A percentile compares a stretch with the other conserved stretches of the same genome.
phyloP scores from a whole-genome alignment of 2,113 vertebrate species.

The Paramormyrops kingsleyae region DNA sequence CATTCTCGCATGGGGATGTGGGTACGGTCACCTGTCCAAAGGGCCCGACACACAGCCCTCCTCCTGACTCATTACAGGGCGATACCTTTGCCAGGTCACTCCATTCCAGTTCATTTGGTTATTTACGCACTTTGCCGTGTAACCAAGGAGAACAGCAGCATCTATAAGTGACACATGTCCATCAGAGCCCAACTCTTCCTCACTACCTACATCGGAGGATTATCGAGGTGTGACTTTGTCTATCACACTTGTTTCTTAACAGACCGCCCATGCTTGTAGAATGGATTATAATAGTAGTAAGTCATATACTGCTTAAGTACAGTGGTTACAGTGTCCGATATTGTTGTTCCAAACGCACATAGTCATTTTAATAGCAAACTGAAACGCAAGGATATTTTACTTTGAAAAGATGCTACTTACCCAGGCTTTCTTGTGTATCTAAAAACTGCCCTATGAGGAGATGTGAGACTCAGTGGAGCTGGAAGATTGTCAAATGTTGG shows the following conservation, averaged over 20 bases:
- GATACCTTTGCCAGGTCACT: not conserved
- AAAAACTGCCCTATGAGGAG: not conserved
- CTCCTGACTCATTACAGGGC: not conserved
- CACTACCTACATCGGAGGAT: not conserved
- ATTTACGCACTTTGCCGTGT: not conserved
- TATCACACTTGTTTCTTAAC: not conserved
- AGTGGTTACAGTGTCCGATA: not conserved
- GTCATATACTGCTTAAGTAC: not conserved
- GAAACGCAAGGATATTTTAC: not conserved
- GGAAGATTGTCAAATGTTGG: not conserved
- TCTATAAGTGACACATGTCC: not conserved
- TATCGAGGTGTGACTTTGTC: not conserved
- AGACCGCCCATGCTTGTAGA: not conserved
- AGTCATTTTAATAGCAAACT: not conserved
- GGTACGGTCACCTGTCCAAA: not conserved
- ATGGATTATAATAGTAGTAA: not conserved
- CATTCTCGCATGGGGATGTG: not conserved
- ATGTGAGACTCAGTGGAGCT: not conserved
- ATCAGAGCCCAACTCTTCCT: not conserved
- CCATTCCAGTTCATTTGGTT: not conserved
- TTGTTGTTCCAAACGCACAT: not conserved
- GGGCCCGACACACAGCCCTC: not conserved
- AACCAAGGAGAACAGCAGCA: not conserved
- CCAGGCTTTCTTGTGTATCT: not conserved
- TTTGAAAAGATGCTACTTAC: not conserved